phyloP scores from a whole-genome alignment of 2,888 invertebrate genomes.

The Euspilapteryx auroguttella region DNA sequence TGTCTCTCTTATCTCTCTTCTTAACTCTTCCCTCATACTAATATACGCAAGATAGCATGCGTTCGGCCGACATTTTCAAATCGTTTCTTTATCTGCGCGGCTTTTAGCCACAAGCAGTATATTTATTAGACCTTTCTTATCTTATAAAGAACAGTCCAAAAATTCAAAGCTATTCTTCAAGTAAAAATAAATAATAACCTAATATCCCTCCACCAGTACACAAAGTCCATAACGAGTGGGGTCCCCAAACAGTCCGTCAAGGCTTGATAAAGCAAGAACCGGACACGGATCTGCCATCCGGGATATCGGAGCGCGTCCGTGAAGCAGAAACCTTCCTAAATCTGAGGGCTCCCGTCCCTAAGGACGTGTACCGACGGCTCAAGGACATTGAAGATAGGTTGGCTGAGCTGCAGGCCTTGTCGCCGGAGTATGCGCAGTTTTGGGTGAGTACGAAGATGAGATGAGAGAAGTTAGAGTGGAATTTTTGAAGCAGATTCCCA shows the following conservation, averaged over 20 bases:
- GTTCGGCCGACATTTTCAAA: too few relatives aligned
- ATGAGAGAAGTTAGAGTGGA: too few relatives aligned
- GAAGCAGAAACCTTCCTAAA: conserved; percentile 66
- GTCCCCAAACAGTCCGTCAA: conserved; percentile 57
- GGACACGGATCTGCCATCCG: conserved; percentile 32
- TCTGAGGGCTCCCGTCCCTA: conserved; percentile 55
- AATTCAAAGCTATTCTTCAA: not conserved
- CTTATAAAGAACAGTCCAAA: not conserved
- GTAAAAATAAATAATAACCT: not conserved
- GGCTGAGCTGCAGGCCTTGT: conserved; percentile 71
- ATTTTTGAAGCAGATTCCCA: too few relatives aligned
- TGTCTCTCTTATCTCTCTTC: too few relatives aligned
- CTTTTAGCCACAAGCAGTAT: too few relatives aligned
- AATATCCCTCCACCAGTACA: conserved; percentile 50
- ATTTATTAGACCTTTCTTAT: too few relatives aligned
- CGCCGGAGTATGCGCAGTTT: conserved; percentile 79
- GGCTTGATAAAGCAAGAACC: not conserved
- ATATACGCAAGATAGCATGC: too few relatives aligned
- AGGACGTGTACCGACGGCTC: conserved; percentile 68
- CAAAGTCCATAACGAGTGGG: conserved; percentile 70
- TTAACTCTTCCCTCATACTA: too few relatives aligned
- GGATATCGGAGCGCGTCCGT: conserved; percentile 70
- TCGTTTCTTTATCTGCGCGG: too few relatives aligned
- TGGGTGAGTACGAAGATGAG: conserved; percentile 38
- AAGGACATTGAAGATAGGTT: conserved; percentile 76